Evolutionary conservation across 2,888 invertebrate genomes (phyloP).

Genomic region (Balanococcus diminutus): DNA sequence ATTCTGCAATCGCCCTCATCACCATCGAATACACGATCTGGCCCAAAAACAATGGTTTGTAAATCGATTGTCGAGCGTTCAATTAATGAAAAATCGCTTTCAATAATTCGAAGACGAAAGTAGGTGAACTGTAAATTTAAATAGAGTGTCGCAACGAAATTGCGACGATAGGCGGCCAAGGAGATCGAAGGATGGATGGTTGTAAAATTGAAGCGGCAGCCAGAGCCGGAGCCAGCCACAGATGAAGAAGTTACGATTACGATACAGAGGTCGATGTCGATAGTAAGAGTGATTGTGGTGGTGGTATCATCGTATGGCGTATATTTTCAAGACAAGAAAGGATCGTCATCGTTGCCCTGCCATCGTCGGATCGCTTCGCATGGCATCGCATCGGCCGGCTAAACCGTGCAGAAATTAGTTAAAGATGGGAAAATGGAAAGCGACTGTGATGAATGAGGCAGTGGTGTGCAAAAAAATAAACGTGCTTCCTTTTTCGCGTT

Average conservation of each 20-base stretch:
- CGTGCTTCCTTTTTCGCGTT: not conserved
- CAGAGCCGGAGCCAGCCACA: slow-evolving; percentile 45
- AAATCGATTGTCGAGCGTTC: not conserved
- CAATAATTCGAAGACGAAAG: slow-evolving; percentile 40
- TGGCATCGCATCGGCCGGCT: too few relatives aligned
- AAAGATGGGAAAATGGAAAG: slow-evolving; percentile 43
- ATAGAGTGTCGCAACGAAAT: slow-evolving; percentile 42
- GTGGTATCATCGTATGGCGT: not conserved
- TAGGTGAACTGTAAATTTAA: slow-evolving; percentile 45
- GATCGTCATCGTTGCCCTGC: not conserved
- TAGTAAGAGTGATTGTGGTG: slow-evolving; percentile 47
- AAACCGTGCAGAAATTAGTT: slow-evolving; percentile 45
- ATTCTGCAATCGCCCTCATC: not conserved
- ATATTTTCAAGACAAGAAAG: slow-evolving; percentile 13
- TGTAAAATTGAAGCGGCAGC: slow-evolving; percentile 44
- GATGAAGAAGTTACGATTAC: slow-evolving; percentile 49
- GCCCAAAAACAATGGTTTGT: not conserved
- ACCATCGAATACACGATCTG: not conserved
- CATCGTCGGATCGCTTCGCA: not conserved
- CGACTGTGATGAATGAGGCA: not conserved
- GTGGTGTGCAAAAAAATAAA: not conserved
- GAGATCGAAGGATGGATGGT: slow-evolving; percentile 50
- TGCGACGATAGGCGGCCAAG: slow-evolving; percentile 50
- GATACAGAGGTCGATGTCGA: slow-evolving; percentile 48
- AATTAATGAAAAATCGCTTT: slow-evolving; percentile 34